These are phyloP conservation scores for Jordanella pulchra DNA, from an alignment of 2,797 vertebrate species.

Conservation along the genomic window DNA sequence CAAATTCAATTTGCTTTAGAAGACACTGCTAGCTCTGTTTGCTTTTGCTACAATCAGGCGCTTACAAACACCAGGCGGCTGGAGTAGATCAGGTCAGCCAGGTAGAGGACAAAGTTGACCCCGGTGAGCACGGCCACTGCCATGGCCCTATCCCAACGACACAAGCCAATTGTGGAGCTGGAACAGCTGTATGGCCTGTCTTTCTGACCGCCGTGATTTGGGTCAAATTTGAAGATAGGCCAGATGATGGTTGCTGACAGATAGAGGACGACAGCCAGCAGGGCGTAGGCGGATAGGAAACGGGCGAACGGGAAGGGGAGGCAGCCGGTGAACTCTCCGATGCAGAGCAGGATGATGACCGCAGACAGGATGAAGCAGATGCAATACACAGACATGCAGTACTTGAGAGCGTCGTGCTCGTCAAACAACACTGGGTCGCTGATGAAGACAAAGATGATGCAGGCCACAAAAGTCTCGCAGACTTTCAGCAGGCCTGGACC, in stretches of 20 bases:
- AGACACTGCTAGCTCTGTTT: constrained; percentile 28
- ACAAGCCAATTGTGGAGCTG: constrained; percentile 36
- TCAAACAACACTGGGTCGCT: constrained; percentile 74
- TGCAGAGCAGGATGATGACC: constrained; percentile 84
- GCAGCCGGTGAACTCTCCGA: constrained; percentile 87
- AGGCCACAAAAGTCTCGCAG: constrained; percentile 89
- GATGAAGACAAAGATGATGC: constrained; percentile 90
- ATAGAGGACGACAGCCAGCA: constrained; percentile 85
- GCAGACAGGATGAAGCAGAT: constrained; percentile 91
- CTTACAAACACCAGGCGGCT: constrained; percentile 79
- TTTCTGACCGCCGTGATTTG: constrained; percentile 68
- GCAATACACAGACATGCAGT: constrained; percentile 89
- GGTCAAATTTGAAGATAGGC: constrained; percentile 88
- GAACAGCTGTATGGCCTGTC: constrained; percentile 47
- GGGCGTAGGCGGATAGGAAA: constrained; percentile 85
- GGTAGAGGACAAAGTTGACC: constrained; percentile 80
- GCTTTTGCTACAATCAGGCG: constrained; percentile 54
- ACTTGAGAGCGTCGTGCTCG: constrained; percentile 71
- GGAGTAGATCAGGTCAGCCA: constrained; percentile 81
- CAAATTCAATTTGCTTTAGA: constrained; percentile 54
- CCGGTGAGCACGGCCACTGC: constrained; percentile 74
- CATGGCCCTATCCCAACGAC: constrained; percentile 74
- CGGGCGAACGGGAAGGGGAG: constrained; percentile 87
- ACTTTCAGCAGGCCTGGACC: constrained; percentile 89
- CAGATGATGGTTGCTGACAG: constrained; percentile 86